phyloP scores from a whole-genome alignment of 2,888 invertebrate genomes.

The Lochmaea crataegi region DNA sequence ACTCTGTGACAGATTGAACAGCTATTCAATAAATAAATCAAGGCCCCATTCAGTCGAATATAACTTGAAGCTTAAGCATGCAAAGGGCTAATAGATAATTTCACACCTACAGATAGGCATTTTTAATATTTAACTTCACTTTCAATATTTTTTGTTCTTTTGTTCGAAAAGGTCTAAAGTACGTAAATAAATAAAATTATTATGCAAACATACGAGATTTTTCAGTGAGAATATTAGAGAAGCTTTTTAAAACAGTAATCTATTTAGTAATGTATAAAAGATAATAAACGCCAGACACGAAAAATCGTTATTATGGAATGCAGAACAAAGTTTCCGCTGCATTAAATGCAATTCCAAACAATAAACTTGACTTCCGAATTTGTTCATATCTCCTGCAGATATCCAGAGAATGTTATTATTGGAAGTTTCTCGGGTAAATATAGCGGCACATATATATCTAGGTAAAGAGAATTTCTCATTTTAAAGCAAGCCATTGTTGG shows the following conservation, averaged over 20 bases:
- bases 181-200: too few relatives aligned
- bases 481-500: conserved; percentile 25
- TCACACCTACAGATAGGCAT: too few relatives aligned
- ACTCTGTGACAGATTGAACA: too few relatives aligned
- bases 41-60: too few relatives aligned
- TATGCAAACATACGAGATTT: too few relatives aligned
- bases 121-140: too few relatives aligned
- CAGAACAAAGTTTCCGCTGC: not conserved
- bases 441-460: conserved; percentile 17
- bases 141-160: too few relatives aligned
- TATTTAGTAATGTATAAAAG: not conserved
- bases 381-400: conserved; percentile 23
- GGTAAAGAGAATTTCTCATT: conserved; percentile 33
- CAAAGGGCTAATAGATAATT: too few relatives aligned
- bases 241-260: not conserved
- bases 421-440: conserved; percentile 26
- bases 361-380: conserved; percentile 16
- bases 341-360: conserved; percentile 9
- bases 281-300: not conserved
- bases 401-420: conserved; percentile 25
- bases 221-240: too few relatives aligned
- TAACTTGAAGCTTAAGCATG: too few relatives aligned
- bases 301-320: not conserved
- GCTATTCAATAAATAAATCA: too few relatives aligned
- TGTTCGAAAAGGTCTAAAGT: too few relatives aligned